Base-by-base conservation (phyloP, 2,113 vertebrate genomes). In the Oophaga pumilio region DNA sequence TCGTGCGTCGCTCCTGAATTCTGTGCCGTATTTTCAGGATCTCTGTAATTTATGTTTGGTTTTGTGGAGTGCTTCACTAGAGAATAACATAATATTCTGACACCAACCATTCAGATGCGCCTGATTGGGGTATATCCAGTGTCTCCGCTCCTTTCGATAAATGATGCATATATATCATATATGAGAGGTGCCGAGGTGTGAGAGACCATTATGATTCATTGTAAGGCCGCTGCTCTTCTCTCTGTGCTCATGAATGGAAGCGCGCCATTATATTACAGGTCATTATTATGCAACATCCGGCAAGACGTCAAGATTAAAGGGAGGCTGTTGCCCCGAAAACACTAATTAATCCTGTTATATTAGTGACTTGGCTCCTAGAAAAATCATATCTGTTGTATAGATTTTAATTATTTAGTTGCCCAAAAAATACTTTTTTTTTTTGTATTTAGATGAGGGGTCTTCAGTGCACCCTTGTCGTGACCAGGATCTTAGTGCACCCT, bases 211-310 rank as follows among this genome's bases (percentile, higher is more conserved):
- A 24, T 80, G n/a, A 59, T 59, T 57, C 20, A 20, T 77, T 53
- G 4, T n/a, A 53, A 52, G 74, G 49, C n/a, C n/a, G 9, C 56
- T 59, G 76, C 14, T 15, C 74, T 76, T 52, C 74, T 77, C n/a
- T 53, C 59, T n/a, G 52, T 17, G 73, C 14, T 12, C 24, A 74
- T 84, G 56, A 84, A 84, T 84, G 26, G 17, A 84, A 10, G 50
- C 28, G 33, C 64, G 14, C 66, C 52, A 2, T 43, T 43, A 43
- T 24, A 17, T 59, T 33, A 53, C 66, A 53, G 82, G 82, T 53
- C 52, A 28, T 73, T 59, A 71, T 84, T 84, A 74, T 53, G 57
- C 59, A 84, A 84, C 82, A 59, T 68, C 24, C 24, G 17, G 53
- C 8, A 8, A 80, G 52, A 85, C 4, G 12, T 22, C 11, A 26